Conservation (phyloP, 2,113 vertebrate genomes). For the Trichomycterus rosablanca region DNA sequence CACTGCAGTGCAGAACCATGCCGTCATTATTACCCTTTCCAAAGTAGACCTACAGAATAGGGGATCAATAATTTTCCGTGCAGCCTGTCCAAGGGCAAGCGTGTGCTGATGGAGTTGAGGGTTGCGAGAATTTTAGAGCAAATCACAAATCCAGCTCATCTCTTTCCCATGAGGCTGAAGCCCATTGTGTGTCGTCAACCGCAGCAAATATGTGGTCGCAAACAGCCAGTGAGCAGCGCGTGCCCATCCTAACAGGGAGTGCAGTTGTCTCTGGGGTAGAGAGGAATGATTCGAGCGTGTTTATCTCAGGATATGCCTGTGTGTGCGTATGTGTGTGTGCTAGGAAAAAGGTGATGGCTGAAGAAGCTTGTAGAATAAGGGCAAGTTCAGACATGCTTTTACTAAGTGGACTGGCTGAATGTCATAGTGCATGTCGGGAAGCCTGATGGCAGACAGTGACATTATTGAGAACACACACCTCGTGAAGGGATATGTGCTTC, state of each 20-base stretch:
- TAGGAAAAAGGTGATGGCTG: not conserved
- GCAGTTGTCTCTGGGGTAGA: conserved; percentile 44
- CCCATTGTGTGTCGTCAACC: conserved; percentile 99
- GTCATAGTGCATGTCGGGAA: conserved; percentile 13
- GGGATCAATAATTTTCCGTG: conserved; percentile 36
- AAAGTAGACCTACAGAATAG: conserved; percentile 20
- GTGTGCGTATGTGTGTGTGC: conserved; percentile 30
- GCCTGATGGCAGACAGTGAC: conserved; percentile 14
- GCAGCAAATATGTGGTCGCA: conserved; percentile 97
- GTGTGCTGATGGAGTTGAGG: conserved; percentile 34
- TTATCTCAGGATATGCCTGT: conserved; percentile 20
- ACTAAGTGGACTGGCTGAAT: conserved; percentile 25
- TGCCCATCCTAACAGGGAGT: conserved; percentile 80
- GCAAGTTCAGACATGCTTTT: conserved; percentile 8
- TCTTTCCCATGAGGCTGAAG: conserved; percentile 80
- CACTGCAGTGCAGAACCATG: conserved; percentile 11
- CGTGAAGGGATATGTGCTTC: not conserved
- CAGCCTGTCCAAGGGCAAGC: conserved; percentile 18
- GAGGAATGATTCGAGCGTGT: conserved; percentile 17
- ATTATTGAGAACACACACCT: not conserved
- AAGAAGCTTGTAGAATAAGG: conserved; percentile 12
- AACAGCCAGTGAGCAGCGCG: conserved; percentile 89
- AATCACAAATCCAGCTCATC: conserved; percentile 46
- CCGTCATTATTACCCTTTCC: conserved; percentile 19
- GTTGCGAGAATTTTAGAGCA: conserved; percentile 36